Base-by-base conservation (phyloP, 2,888 invertebrate species). In the Pammene fasciana region DNA sequence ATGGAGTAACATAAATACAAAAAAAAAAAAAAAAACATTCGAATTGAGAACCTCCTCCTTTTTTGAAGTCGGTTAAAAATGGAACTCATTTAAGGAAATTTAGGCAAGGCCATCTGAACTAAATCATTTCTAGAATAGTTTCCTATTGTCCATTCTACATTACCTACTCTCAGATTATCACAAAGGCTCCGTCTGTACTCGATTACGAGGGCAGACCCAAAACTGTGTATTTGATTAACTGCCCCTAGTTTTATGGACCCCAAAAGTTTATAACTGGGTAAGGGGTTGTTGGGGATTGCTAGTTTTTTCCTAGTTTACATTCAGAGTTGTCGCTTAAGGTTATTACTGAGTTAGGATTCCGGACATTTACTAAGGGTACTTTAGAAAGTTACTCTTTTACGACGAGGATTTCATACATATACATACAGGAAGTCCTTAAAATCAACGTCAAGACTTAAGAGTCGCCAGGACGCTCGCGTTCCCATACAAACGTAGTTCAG, bases 181-280 rank as follows among this genome's bases (percentile, higher is more conserved):
- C 52, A 41, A 62, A 61, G 61, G 16, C 26, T 57, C 45, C 56
- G 41, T 41, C 61, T 38, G 50, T 41, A 52, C 62, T 62, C 50
- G 62, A 62, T 62, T 62, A 62, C 52, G 62, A 50, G 52, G 52
- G 52, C 64, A 14, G 45, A 45, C 70, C 70, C 65, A 70, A 65
- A 70, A 70, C 70, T 65, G 60, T 65, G 70, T 70, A 70, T 70
- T 70, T 70, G 70, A 70, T 70, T 70, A 70, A 70, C 70, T 65
- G 54, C 65, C 68, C 68, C 56, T 62, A 65, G 70, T 60, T 68
- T 65, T 68, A 70, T 65, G 70, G 56, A 70, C 50, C 62, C 62
- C 50, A 18, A 61, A 61, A 62, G 70, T 70, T 70, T 65, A 38
- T 65, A 68, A 68, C 70, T 48, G 41, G 43, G 59, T 65, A 48